Evolutionary conservation across 2,797 vertebrate genomes (phyloP), one percentile per base, ranked within the genome.

Genomic region (Lophius americanus): DNA sequence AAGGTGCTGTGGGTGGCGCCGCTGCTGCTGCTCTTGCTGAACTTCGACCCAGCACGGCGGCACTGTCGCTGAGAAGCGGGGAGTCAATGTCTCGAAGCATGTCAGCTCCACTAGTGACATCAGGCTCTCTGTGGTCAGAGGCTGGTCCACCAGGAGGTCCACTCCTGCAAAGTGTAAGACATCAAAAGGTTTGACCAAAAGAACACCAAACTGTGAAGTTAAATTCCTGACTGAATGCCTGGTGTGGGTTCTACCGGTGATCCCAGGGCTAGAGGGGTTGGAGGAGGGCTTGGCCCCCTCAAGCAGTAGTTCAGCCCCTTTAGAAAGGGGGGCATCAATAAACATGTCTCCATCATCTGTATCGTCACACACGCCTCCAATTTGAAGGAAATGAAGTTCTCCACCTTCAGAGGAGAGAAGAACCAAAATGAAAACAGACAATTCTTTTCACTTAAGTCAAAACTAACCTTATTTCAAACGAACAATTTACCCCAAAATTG

Each of bases 311-410:
- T 99, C 98, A 65, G 92, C 88, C 79, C 94, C 96, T 94, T 99
- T 99, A 92, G 94, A 95, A 90, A 98, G 93, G 79, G 97, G 96
- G 89, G 96, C 96, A 85, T 99, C 98, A 76, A 98, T 97, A 91
- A 99, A 96, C 91, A 99, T 99, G 93, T 99, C 96, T 76, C 95
- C 93, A 78, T 99, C 97, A 91, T 99, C 98, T 67, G 96, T 93
- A 91, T 99, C 98, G 75, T 99, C 98, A 52, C 96, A 98, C 60
- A 96, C 96, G 73, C 96, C 98, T 96, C 98, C 98, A 96, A 99
- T 99, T 94, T 99, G 98, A 95, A 99, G 98, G 94, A 99, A 99
- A 96, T 99, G 98, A 95, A 99, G 96, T 85, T 99, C 98, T 94
- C 98, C 98, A 91, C 98, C 98, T 99, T 87, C 23, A 78, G 1